Conservation (phyloP, 2,888 invertebrate species). For the Eupithecia inturbata region DNA sequence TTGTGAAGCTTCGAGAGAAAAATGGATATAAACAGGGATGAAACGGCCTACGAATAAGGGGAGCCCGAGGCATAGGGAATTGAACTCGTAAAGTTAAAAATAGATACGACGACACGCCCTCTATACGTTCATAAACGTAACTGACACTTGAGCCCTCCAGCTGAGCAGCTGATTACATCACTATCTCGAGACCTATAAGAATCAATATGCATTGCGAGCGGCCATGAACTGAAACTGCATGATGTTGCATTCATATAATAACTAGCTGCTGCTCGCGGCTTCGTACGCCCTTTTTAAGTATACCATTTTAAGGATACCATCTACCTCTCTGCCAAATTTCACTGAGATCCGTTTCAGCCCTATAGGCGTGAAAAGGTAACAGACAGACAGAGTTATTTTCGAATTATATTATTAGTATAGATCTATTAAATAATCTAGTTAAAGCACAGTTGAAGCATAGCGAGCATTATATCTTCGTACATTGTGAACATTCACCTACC, state of each 20-base stretch:
- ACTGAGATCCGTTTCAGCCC: too few relatives aligned
- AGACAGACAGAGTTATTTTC: too few relatives aligned
- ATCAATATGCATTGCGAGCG: conserved; percentile 46
- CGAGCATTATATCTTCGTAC: too few relatives aligned
- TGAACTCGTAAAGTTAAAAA: conserved; percentile 81
- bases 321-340: too few relatives aligned
- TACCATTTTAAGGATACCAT: too few relatives aligned
- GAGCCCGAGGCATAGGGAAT: conserved; percentile 63
- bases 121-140: conserved; percentile 48
- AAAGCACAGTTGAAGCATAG: too few relatives aligned
- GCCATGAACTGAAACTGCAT: conserved; percentile 37
- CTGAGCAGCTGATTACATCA: conserved; percentile 42
- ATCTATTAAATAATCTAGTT: too few relatives aligned
- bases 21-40: conserved; percentile 46
- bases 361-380: too few relatives aligned
- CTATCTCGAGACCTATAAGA: conserved; percentile 47
- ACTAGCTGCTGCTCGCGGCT: too few relatives aligned
- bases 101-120: conserved; percentile 70
- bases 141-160: conserved; percentile 43
- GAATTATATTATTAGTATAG: too few relatives aligned
- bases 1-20: not conserved
- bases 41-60: conserved; percentile 47
- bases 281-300: too few relatives aligned
- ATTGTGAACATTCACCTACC: too few relatives aligned
- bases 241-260: conserved; percentile 2